Percentiles rank a stretch among this genome's conserved stretches.
These are phyloP conservation scores for Dinocampus coccinellae DNA, from an alignment of 2,888 invertebrate species.

Conservation along the genomic window DNA sequence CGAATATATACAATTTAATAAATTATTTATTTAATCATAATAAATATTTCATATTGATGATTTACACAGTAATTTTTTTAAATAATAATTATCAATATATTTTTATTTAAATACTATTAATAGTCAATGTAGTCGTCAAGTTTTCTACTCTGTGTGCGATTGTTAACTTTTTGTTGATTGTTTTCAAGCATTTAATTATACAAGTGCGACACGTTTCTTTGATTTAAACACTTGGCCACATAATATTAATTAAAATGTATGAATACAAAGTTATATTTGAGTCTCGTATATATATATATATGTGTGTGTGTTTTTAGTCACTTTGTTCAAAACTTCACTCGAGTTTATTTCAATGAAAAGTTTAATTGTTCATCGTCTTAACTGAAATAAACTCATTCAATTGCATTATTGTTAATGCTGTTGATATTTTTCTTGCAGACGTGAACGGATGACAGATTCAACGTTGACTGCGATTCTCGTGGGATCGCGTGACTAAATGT, in stretches of 20 bases:
- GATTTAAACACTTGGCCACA: not conserved
- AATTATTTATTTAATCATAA: not conserved
- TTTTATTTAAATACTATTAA: too few species aligned
- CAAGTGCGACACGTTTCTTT: not conserved
- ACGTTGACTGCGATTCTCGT: conserved; percentile 29
- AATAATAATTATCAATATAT: not conserved
- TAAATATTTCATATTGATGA: not conserved
- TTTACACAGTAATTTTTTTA: not conserved
- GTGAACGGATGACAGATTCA: not conserved
- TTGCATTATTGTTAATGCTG: not conserved
- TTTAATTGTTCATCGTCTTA: not conserved
- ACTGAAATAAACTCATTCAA: not conserved
- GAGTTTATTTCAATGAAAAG: not conserved
- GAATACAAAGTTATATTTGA: too few species aligned
- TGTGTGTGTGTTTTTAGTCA: not conserved
- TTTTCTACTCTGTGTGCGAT: not conserved
- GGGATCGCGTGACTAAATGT: conserved; percentile 56
- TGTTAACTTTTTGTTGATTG: not conserved
- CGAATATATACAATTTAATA: not conserved
- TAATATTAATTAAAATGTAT: not conserved
- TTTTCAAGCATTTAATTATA: not conserved
- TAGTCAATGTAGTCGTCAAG: not conserved
- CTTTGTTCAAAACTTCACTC: not conserved
- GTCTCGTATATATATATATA: too few species aligned
- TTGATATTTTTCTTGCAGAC: too few species aligned